phyloP scores from a whole-genome alignment of 2,888 invertebrate genomes.

The Brenthis hecate region DNA sequence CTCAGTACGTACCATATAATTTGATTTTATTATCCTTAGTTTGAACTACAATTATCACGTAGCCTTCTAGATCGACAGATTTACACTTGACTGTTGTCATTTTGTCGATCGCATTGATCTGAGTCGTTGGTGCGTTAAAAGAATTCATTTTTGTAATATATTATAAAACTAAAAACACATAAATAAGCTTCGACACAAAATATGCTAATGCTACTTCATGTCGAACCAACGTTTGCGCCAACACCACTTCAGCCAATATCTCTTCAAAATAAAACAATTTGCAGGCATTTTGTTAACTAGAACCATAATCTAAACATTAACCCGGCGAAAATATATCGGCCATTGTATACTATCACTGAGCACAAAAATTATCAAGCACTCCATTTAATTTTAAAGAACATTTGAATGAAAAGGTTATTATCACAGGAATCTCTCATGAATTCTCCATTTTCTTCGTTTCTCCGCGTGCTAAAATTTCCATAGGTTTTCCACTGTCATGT shows the following conservation, averaged over 20 bases:
- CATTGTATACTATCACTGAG: constrained; percentile 54
- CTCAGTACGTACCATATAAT: constrained; percentile 87
- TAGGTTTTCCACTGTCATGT: constrained; percentile 47
- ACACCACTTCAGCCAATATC: constrained; percentile 74
- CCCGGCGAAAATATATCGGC: constrained; percentile 66
- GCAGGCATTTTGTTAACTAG: constrained; percentile 62
- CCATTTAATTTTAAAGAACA: constrained; percentile 22
- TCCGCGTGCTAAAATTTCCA: constrained; percentile 40
- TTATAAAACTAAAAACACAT: constrained; percentile 35
- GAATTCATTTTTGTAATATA: constrained; percentile 67
- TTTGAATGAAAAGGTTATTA: neutral
- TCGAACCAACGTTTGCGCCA: constrained; percentile 73
- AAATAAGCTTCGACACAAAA: neutral
- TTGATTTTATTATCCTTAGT: constrained; percentile 97
- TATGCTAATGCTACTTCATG: constrained; percentile 21
- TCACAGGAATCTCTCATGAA: constrained; percentile 7
- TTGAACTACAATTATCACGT: constrained; percentile 96
- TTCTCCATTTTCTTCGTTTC: constrained; percentile 33
- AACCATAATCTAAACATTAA: constrained; percentile 59
- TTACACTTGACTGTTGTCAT: constrained; percentile 79
- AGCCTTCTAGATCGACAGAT: constrained; percentile 94
- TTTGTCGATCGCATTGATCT: constrained; percentile 75
- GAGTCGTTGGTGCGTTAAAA: constrained; percentile 76
- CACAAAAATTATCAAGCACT: constrained; percentile 28
- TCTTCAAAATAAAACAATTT: constrained; percentile 57